These are phyloP conservation scores for Pegea sp. DNA, from an alignment of 23 tunicate genomes.

Conservation along the genomic window DNA sequence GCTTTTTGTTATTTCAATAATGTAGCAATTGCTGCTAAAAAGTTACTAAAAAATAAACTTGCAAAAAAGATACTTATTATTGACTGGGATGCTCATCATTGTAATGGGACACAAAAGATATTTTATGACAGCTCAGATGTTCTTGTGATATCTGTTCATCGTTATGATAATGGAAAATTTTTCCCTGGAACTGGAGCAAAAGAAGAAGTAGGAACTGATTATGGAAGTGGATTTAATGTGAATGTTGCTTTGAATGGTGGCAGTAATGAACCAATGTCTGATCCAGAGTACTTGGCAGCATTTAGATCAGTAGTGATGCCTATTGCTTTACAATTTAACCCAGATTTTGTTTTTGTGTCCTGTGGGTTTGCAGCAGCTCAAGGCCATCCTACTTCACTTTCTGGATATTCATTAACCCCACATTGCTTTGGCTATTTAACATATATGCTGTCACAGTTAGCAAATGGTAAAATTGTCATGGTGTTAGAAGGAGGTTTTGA, in stretches of 20 bases:
- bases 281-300: conserved; percentile 69
- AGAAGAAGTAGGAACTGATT: conserved; percentile 64
- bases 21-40: conserved; percentile 76
- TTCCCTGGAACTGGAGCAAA: conserved; percentile 80
- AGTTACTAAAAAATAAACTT: conserved; percentile 16
- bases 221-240: conserved; percentile 81
- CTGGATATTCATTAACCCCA: conserved; percentile 60
- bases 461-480: conserved; percentile 55
- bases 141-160: conserved; percentile 75
- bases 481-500: conserved; percentile 87
- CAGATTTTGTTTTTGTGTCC: conserved; percentile 70
- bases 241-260: conserved; percentile 59
- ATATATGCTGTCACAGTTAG: conserved; percentile 13
- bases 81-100: conserved; percentile 91
- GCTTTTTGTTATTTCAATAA: conserved; percentile 84
- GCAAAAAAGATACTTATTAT: conserved; percentile 33
- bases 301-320: conserved; percentile 76
- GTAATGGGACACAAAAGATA: conserved; percentile 94
- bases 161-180: conserved; percentile 66
- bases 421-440: conserved; percentile 78
- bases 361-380: conserved; percentile 76
- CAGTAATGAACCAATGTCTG: conserved; percentile 40
- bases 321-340: conserved; percentile 44
- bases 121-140: conserved; percentile 71
- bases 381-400: conserved; percentile 49